A percentile compares a stretch with the other conserved stretches of the same genome.
Conservation (phyloP, 2,113 vertebrate species). For the Apteryx mantelli region DNA sequence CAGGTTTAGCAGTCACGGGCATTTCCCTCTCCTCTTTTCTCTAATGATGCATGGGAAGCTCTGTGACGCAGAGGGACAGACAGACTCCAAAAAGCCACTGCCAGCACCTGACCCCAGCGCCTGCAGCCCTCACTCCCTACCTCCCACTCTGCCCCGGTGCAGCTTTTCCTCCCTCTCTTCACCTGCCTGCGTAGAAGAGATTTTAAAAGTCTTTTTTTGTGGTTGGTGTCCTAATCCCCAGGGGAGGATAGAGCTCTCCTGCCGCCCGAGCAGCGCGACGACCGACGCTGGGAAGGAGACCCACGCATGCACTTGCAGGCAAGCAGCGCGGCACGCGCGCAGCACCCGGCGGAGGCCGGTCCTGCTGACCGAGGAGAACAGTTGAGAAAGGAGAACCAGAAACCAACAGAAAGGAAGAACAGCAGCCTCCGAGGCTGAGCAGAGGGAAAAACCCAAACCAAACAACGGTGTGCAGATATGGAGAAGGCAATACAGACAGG, state of each 20-base stretch:
- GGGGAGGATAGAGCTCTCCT: slow-evolving; percentile 71
- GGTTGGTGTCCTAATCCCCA: neutral
- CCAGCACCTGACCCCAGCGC: no score
- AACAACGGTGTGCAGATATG: neutral
- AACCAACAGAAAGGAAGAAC: slow-evolving; percentile 33
- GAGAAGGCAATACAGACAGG: neutral
- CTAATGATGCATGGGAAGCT: neutral
- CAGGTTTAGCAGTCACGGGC: fast-evolving
- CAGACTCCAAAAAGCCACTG: neutral
- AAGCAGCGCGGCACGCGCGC: neutral
- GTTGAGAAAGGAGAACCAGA: slow-evolving; percentile 23
- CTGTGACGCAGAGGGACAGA: neutral
- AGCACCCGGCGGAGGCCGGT: neutral
- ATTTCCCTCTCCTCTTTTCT: neutral
- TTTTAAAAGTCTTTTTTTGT: neutral
- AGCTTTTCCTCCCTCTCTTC: neutral
- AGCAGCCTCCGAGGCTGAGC: neutral
- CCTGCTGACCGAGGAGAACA: neutral
- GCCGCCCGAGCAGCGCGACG: neutral
- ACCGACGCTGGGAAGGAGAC: neutral
- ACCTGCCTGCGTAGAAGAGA: neutral
- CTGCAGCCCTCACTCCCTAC: neutral
- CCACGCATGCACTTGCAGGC: neutral
- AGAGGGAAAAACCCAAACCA: neutral
- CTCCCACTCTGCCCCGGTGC: neutral